These are phyloP conservation scores for Drosophila leontia DNA, from an alignment of 1,140 invertebrate genomes.

Conservation along the genomic window DNA sequence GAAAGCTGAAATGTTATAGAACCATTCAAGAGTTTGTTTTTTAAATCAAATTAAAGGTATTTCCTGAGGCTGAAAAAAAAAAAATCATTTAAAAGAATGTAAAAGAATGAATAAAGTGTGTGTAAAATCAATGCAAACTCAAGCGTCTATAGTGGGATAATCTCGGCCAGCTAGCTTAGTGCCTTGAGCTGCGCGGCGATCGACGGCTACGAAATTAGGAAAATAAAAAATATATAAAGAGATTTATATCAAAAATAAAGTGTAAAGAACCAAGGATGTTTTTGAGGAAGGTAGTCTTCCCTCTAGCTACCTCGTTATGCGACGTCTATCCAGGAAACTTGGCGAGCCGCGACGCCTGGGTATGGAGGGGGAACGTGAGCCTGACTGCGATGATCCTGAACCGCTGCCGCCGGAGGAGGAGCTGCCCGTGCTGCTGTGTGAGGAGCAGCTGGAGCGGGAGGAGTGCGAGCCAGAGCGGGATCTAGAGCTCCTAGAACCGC, in stretches of 20 bases:
- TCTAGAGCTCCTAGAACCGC: slow-evolving; percentile 82
- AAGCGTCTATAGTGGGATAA: slow-evolving; percentile 37
- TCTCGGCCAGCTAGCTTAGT: slow-evolving; percentile 61
- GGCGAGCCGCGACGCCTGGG: slow-evolving; percentile 94
- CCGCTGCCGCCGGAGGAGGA: slow-evolving; percentile 74
- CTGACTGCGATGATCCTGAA: slow-evolving; percentile 80
- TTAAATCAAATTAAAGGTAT: slow-evolving; percentile 35
- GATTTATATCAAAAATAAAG: too few relatives aligned
- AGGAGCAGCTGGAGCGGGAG: slow-evolving; percentile 86
- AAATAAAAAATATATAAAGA: slow-evolving; percentile 59
- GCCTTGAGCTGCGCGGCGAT: slow-evolving; percentile 84
- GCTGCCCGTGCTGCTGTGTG: slow-evolving; percentile 81
- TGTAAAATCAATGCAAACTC: slow-evolving; percentile 63
- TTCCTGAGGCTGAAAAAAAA: slow-evolving; percentile 71
- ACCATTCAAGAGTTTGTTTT: background rate
- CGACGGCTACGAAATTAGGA: slow-evolving; percentile 86
- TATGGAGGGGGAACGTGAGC: slow-evolving; percentile 93
- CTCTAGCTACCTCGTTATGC: slow-evolving; percentile 93
- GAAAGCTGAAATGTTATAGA: slow-evolving; percentile 23
- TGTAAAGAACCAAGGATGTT: slow-evolving; percentile 6
- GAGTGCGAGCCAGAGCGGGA: slow-evolving; percentile 85
- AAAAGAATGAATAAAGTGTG: slow-evolving; percentile 19
- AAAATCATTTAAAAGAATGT: slow-evolving; percentile 41
- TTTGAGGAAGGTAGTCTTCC: background rate
- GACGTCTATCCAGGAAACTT: slow-evolving; percentile 94